Evolutionary conservation across 2,113 vertebrate genomes (phyloP).

Genomic region (Protobothrops flavoviridis): DNA sequence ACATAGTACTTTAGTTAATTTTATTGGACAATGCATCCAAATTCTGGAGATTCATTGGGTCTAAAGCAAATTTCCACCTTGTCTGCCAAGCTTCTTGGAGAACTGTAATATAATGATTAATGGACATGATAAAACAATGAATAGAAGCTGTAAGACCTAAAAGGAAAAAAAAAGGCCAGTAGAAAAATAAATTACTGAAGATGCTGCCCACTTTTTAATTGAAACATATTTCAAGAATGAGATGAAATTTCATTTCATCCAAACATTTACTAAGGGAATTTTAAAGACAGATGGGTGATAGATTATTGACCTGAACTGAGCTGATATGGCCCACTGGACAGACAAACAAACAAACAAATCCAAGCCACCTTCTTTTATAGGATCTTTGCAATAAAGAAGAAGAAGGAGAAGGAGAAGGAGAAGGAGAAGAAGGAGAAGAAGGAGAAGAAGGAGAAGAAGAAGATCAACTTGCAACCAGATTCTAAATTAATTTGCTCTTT

Average conservation of each 20-base stretch:
- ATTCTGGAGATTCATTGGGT: constrained; percentile 36
- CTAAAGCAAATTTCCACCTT: constrained; percentile 31
- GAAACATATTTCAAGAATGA: constrained; percentile 64
- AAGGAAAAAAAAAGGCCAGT: constrained; percentile 50
- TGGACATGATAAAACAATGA: constrained; percentile 53
- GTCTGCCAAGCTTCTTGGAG: constrained; percentile 21
- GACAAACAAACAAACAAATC: neutral
- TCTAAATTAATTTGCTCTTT: neutral
- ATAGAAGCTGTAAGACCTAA: constrained; percentile 46
- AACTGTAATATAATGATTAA: constrained; percentile 54
- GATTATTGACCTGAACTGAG: constrained; percentile 3
- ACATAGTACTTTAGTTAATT: constrained; percentile 49
- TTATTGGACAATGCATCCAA: constrained; percentile 24
- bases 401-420: neutral
- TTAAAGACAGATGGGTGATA: neutral
- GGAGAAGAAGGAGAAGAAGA: too few species aligned
- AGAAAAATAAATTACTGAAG: constrained; percentile 57
- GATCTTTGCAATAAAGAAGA: neutral
- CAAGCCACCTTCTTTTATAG: neutral
- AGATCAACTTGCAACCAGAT: neutral
- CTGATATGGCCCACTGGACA: neutral
- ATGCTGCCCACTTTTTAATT: constrained; percentile 58
- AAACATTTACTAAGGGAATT: neutral
- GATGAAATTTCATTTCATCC: constrained; percentile 60
- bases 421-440: too few species aligned